A percentile compares a stretch with the other conserved stretches of the same genome.
Conservation (phyloP, 1,140 invertebrate genomes). For the Drosophila equinoxialis region DNA sequence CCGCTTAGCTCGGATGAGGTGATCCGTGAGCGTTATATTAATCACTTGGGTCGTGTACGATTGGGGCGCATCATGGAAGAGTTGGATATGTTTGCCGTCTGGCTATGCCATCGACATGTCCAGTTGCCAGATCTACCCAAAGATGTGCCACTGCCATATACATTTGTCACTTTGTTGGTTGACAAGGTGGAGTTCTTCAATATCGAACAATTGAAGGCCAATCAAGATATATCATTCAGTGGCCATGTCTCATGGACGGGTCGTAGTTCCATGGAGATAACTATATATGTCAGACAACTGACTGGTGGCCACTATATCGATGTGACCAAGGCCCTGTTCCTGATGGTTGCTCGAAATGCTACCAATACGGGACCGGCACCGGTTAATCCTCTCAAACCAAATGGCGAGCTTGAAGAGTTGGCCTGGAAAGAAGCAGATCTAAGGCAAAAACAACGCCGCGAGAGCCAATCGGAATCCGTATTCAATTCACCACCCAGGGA, state of each 20-base stretch:
- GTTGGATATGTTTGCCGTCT: constrained; percentile 90
- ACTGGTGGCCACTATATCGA: constrained; percentile 85
- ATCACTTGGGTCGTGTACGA: constrained; percentile 86
- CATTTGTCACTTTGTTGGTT: constrained; percentile 89
- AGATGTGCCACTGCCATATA: constrained; percentile 85
- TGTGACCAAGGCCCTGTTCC: constrained; percentile 88
- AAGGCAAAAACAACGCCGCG: constrained; percentile 84
- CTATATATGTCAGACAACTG: constrained; percentile 88
- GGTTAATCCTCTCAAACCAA: constrained; percentile 86
- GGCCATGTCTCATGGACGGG: constrained; percentile 91
- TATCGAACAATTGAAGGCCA: constrained; percentile 82
- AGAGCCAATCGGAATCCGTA: constrained; percentile 84
- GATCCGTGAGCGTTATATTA: constrained; percentile 88
- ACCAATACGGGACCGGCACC: constrained; percentile 86
- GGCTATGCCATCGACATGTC: constrained; percentile 88
- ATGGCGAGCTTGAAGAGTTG: constrained; percentile 85
- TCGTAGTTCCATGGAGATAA: constrained; percentile 88
- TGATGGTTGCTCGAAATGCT: constrained; percentile 90
- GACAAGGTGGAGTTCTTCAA: constrained; percentile 88
- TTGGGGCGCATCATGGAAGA: constrained; percentile 91
- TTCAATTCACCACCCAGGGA: constrained; percentile 86
- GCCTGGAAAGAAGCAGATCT: constrained; percentile 85
- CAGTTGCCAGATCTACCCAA: constrained; percentile 84
- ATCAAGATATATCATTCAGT: constrained; percentile 87
- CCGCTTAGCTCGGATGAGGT: constrained; percentile 86